A percentile compares a stretch with the other conserved stretches of the same genome.
Conservation (phyloP, 2,888 invertebrate genomes). For the Cantharis flavilabris region DNA sequence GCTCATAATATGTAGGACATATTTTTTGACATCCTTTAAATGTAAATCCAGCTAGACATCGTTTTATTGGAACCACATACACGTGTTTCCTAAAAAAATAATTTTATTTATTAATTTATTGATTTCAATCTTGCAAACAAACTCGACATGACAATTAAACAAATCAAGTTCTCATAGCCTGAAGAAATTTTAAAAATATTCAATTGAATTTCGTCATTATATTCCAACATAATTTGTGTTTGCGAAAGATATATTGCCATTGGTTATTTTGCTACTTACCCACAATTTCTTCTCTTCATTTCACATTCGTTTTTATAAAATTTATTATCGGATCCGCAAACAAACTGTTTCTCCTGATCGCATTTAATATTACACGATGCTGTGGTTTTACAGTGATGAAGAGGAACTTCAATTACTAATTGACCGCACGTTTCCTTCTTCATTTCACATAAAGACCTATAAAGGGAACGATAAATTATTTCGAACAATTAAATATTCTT, state of each 20-base stretch:
- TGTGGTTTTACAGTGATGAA: constrained; percentile 83
- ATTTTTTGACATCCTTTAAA: constrained; percentile 87
- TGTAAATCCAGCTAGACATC: constrained; percentile 82
- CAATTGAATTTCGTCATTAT: background rate
- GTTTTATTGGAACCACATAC: constrained; percentile 86
- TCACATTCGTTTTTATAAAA: constrained; percentile 89
- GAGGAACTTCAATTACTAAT: constrained; percentile 81
- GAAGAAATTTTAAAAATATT: background rate
- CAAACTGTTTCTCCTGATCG: constrained; percentile 74
- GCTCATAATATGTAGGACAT: constrained; percentile 85
- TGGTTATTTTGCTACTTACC: constrained; percentile 58
- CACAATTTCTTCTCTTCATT: constrained; percentile 90
- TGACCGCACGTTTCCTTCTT: constrained; percentile 82
- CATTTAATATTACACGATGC: constrained; percentile 80
- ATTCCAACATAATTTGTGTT: background rate
- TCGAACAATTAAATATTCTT: background rate
- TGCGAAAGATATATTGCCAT: background rate
- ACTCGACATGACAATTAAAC: background rate
- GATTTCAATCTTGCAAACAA: background rate
- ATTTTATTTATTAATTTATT: background rate
- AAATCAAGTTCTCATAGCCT: background rate
- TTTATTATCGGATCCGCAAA: constrained; percentile 88
- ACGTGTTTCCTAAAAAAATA: constrained; percentile 75
- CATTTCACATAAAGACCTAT: constrained; percentile 82
- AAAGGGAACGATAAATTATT: constrained; percentile 17